These are phyloP conservation scores for Scaptomyza polygonia DNA, from an alignment of 2,888 invertebrate species.

Conservation along the genomic window DNA sequence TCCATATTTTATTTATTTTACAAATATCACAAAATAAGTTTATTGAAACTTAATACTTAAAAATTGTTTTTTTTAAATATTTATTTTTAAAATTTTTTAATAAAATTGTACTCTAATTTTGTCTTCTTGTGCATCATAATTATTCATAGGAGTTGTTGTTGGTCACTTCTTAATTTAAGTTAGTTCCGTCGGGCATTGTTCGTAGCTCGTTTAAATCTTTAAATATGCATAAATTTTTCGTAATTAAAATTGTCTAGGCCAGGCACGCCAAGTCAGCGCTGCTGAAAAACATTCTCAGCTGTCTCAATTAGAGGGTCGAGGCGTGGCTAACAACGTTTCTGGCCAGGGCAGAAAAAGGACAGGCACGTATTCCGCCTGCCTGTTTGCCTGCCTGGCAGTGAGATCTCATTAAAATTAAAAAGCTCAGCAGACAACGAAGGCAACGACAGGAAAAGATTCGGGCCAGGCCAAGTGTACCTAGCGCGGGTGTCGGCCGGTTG, in stretches of 20 bases:
- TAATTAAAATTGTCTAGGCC: slow-evolving; percentile 66
- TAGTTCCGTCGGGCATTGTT: slow-evolving; percentile 48
- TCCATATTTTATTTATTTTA: no score
- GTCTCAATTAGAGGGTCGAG: slow-evolving; percentile 71
- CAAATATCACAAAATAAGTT: no score
- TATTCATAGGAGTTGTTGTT: slow-evolving; percentile 35
- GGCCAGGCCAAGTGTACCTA: slow-evolving; percentile 34
- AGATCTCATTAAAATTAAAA: slow-evolving; percentile 78
- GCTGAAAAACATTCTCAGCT: slow-evolving; percentile 67
- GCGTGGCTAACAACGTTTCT: slow-evolving; percentile 58
- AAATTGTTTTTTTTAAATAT: no score
- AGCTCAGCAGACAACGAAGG: slow-evolving; percentile 50
- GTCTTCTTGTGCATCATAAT: slow-evolving; percentile 1
- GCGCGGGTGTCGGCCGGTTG: slow-evolving; percentile 3
- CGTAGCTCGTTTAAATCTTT: slow-evolving; percentile 50
- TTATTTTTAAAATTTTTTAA: no score
- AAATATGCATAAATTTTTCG: slow-evolving; percentile 74
- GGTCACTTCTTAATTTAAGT: slow-evolving; percentile 32
- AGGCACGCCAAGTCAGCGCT: slow-evolving; percentile 51
- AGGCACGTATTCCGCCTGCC: slow-evolving; percentile 66
- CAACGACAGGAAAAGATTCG: slow-evolving; percentile 28
- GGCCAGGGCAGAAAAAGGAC: slow-evolving; percentile 2
- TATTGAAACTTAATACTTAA: no score
- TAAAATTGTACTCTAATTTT: neutral
- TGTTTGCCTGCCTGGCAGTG: slow-evolving; percentile 59